Conservation (phyloP, 2,797 vertebrate species). For the Pagetopsis macropterus region DNA sequence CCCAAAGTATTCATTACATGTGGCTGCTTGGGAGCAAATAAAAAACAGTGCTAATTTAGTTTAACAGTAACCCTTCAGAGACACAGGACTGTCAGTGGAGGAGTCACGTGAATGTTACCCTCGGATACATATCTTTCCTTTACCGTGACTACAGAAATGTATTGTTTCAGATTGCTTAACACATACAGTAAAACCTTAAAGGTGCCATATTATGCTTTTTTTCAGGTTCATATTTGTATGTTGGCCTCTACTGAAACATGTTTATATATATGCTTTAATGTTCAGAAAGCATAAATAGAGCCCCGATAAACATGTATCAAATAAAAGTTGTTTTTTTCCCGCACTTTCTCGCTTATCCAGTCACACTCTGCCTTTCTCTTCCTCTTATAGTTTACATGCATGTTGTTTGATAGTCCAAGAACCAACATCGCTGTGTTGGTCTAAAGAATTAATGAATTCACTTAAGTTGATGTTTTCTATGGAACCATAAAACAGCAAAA, state of each 20-base stretch:
- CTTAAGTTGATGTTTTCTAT: background rate
- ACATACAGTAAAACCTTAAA: background rate
- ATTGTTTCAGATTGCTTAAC: background rate
- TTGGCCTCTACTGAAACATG: too few species aligned
- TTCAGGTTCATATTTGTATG: too few species aligned
- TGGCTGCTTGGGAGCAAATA: background rate
- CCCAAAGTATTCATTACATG: slow-evolving; percentile 1
- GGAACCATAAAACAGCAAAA: background rate
- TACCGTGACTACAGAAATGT: background rate
- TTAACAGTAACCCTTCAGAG: background rate
- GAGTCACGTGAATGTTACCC: background rate
- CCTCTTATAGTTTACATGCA: background rate
- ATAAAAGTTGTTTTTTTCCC: too few species aligned
- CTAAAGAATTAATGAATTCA: background rate
- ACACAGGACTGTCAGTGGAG: background rate
- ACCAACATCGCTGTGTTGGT: background rate
- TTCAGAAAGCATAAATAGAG: too few species aligned
- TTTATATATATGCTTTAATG: too few species aligned
- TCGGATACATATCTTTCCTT: background rate
- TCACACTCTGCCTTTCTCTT: background rate
- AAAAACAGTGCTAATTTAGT: slow-evolving; percentile 1
- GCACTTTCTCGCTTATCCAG: background rate
- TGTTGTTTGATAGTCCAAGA: background rate
- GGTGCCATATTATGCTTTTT: too few species aligned
- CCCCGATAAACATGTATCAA: too few species aligned